Base-by-base conservation (phyloP, 1,140 invertebrate genomes). In the Plectrocnemia conspersa region DNA sequence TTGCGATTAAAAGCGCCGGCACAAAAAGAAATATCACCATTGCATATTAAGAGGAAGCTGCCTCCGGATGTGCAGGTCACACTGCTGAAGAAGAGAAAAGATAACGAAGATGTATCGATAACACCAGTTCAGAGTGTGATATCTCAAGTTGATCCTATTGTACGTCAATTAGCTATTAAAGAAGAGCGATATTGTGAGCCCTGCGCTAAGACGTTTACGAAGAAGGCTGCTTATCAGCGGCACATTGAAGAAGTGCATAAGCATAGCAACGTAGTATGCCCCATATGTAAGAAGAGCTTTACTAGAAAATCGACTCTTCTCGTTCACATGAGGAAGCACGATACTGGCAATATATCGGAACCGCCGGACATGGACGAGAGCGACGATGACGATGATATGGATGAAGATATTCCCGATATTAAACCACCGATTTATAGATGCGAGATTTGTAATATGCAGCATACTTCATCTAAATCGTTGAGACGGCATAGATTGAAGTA, bases 131-230 rank as follows among this genome's bases (percentile, higher is more conserved):
- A 67, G n/a, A 18, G 44, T 10, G 65, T 67, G 32, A 66, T 58
- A 23, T 57, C 63, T 42, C 52, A 59, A 9, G 60, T 64, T 1
- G 3, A 15, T 15, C 11, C 24, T 27, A 45, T 15, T 1, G 25
- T 9, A 3, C 21, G 32, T 22, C 16, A 44, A 13, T 13, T 41
- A 3, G 63, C 63, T 2, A 21, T 63, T 1, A 44, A 58, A 5
- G 74, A 75, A 5, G 78, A 79, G 2, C 65, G 76, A 18, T 78
- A 79, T 56, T 82, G 80, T 52, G 75, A 75, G 9, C 69, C 81
- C 2, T 82, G 79, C 52, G 78, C 77, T 2, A 79, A 77, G 35
- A 71, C 78, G 29, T 80, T 80, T 44, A 74, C 75, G 0, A 79
- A 81, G 61, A 70, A 73, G 15, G 70, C 74, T 2, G 74, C 74